Evolutionary conservation across 2,888 invertebrate genomes (phyloP), one percentile per base, ranked within the genome.

Genomic region (Lycophotia porphyrea): DNA sequence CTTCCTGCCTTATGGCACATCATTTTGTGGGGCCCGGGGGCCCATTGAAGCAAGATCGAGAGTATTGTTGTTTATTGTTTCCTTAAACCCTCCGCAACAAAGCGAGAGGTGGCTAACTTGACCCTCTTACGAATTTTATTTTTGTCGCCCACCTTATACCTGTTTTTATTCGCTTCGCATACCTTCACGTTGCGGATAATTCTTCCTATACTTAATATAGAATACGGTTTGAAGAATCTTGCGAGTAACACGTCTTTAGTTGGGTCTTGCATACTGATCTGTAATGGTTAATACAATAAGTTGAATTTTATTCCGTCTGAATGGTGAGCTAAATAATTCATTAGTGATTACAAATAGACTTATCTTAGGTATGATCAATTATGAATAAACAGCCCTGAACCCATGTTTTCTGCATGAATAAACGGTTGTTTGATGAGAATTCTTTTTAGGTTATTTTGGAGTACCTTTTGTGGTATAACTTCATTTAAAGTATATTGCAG

Each of bases 31-130:
- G 55, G 85, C 84, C 90, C 77, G 42, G 82, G 85, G 87, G 80
- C 82, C 86, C 88, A 88, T 90, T 90, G 86, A 88, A 83, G 74
- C 77, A 76, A 80, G 81, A 84, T 86, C 85, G 88, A 83, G 86
- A 77, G 84, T 85, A 85, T 90, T 85, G 88, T 88, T 87, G 84
- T 87, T 88, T 86, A 90, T 90, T 89, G 90, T 90, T 89, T 88
- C 83, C 84, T 75, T 80, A 82, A 81, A 84, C 78, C 78, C 74
- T 68, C 63, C 63, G 63, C 60, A 73, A 88, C 86, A 80, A 80
- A 74, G 88, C 67, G 60, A 34, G 15, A 71, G 80, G 39, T 31
- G 60, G 60, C 69, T 74, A 69, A 80, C 78, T 84, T 87, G 87
- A 82, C 85, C 82, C 82, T 79, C 69, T 78, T 75, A 69, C 61